Base-by-base conservation (phyloP, 2,113 vertebrate genomes). In the Excalfactoria chinensis region DNA sequence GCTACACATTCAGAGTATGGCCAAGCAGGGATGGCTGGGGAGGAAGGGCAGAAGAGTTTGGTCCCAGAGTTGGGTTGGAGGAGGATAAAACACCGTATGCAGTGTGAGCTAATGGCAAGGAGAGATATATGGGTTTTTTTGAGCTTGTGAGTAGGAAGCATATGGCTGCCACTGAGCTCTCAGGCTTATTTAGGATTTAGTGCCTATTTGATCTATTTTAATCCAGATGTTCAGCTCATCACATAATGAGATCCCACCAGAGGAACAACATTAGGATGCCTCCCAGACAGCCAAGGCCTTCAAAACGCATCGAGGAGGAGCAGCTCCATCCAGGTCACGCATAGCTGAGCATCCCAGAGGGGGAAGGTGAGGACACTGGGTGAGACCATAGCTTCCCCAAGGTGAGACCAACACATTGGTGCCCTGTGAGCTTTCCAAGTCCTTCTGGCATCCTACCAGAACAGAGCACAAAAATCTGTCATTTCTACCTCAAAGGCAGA, bases 181-280 rank as follows among this genome's bases (percentile, higher is more conserved):
- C 55, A 34, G 89, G 94, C 89, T 96, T 96, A 95, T 95, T 96
- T 96, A 94, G 96, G 95, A 92, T 94, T 96, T 95, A 93, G 89
- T 46, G 71, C 18, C 93, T 90, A 70, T 93, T 94, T 94, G 95
- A 96, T 92, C 95, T 89, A 76, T 93, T 96, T 96, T 89, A 96
- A 93, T 95, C 93, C 92, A 96, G 91, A 94, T 95, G 90, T 95
- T 96, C 92, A 82, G 78, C 86, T 94, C 92, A 76, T 95, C 91
- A 79, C 71, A 70, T 95, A 95, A 93, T 63, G 86, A 96, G 96
- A 96, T 96, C 91, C 92, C 92, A 93, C 91, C 89, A 93, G 74
- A 56, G 71, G 82, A 86, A 46, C 64, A 2, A 0, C 37, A 16
- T 22, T 18, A 26, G 44, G 81, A 13, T 72, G 90, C 71, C 84